Evolutionary conservation across 2,113 vertebrate species (phyloP), one percentile per base, ranked within the genome.

Genomic region (Nipponia nippon): DNA sequence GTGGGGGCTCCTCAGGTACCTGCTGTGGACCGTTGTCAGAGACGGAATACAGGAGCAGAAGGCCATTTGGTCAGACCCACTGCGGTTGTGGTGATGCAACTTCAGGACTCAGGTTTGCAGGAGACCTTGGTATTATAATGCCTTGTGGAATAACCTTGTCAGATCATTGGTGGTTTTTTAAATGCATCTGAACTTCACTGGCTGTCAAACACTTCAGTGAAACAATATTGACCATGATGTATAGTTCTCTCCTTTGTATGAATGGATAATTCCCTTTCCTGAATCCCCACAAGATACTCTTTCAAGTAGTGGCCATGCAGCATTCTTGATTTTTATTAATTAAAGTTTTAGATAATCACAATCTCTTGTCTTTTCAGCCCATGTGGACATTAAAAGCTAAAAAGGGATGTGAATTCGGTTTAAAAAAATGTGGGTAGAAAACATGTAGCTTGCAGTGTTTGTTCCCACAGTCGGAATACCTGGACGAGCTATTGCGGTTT

Each of bases 31-130:
- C 8, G 0, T 4, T 42, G 80, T 63, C n/a, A 76, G 66, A 53
- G 44, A 4, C 10, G 52, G 34, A 46, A 47, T 4, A 19, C 2
- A 30, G 89, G 19, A 92, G 52, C 56, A 92, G 83, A 61, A 55
- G 23, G 27, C 40, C 1, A 0, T 52, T 84, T 69, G 44, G 40
- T 85, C 59, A 90, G 40, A 61, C 2, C 13, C 58, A 83, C 7
- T 71, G 27, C 0, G 0, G 59, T 36, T 2, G 10, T 11, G 34
- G 58, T 16, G 59, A 26, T 49, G 58, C 32, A 61, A 2, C 58
- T 77, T 83, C 77, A 87, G 76, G 62, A 56, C 53, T 56, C 7
- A 3, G 20, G 49, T 70, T 83, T 93, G 40, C 18, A 52, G 34
- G 66, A 94, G 34, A 34, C 34, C 52, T 80, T 21, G 42, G 38